A percentile compares a stretch with the other conserved stretches of the same genome.
Evolutionary conservation across 2,113 vertebrate species (phyloP).

Genomic region (Probosciger aterrimus): DNA sequence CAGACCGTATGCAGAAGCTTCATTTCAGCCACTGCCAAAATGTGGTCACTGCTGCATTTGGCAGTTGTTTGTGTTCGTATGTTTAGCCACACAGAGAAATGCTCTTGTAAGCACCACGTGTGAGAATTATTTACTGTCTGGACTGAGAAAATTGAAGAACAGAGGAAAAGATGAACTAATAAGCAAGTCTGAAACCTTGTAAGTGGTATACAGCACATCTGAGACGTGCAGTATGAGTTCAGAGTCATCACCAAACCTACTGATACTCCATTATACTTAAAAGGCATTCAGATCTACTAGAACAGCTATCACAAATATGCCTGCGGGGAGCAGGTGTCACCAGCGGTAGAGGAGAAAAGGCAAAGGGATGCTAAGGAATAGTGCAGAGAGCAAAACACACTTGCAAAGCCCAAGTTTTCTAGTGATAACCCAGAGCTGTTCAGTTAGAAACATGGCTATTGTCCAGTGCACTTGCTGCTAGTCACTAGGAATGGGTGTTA

Average conservation of each 20-base stretch:
- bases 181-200: neutral
- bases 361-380: neutral
- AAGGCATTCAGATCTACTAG: neutral
- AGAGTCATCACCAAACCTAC: neutral
- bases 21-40: neutral
- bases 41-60: neutral
- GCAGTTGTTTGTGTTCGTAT: neutral
- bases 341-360: neutral
- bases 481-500: neutral
- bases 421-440: fast-evolving
- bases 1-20: neutral
- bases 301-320: neutral
- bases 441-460: neutral
- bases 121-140: neutral
- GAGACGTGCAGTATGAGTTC: neutral
- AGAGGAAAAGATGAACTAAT: neutral
- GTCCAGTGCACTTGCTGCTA: neutral
- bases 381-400: slow-evolving; percentile 2
- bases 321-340: neutral
- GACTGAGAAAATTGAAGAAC: neutral
- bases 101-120: neutral
- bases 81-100: neutral
- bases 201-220: neutral
- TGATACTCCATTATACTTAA: neutral
- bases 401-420: neutral